These are phyloP conservation scores for Dermatemys mawii DNA, from an alignment of 2,113 vertebrate species.

Conservation along the genomic window DNA sequence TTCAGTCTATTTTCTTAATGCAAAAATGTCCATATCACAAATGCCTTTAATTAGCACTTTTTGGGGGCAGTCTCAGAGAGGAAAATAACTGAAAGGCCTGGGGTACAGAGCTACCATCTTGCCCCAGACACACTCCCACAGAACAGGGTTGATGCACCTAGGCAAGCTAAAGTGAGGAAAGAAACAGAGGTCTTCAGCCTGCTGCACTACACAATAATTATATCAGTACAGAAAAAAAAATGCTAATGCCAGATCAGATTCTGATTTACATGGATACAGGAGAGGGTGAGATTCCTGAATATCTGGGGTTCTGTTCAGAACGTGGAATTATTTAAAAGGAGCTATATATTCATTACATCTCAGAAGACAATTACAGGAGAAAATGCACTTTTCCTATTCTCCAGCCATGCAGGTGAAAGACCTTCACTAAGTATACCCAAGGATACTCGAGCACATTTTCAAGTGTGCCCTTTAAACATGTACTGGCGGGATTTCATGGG, in stretches of 20 bases:
- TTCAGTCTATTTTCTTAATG: constrained; percentile 16
- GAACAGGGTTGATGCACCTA: neutral
- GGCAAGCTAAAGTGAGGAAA: neutral
- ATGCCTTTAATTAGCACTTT: neutral
- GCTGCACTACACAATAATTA: neutral
- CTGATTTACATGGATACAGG: neutral
- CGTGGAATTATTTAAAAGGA: neutral
- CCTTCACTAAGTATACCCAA: neutral
- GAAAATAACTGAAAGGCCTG: rapidly evolving
- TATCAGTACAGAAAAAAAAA: neutral
- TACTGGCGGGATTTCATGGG: neutral
- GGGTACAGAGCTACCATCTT: neutral
- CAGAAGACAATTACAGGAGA: neutral
- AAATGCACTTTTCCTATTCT: constrained; percentile 15
- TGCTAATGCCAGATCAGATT: neutral
- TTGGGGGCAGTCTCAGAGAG: neutral
- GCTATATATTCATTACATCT: constrained; percentile 1
- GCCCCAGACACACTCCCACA: too few species aligned
- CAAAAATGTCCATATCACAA: neutral
- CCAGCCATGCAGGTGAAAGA: neutral
- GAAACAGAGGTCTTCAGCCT: neutral
- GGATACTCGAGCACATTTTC: neutral
- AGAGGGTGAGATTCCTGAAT: neutral
- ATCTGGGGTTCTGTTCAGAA: neutral
- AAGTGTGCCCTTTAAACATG: neutral